Evolutionary conservation across 1,140 invertebrate genomes (phyloP).

Genomic region (Phymastichus coffea): DNA sequence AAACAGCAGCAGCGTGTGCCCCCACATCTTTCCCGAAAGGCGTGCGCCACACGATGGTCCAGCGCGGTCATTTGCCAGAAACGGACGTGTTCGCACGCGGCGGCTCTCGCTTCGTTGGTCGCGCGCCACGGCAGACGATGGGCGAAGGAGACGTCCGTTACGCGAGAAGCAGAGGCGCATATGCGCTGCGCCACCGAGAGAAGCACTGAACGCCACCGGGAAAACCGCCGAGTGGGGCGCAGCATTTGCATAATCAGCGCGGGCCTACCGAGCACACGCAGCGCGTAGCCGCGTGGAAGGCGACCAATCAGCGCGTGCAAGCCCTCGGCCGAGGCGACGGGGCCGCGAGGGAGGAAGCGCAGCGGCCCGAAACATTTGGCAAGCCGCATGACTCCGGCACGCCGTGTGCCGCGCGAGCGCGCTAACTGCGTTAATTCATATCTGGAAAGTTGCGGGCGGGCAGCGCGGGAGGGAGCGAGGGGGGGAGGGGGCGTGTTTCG

Average conservation of each 20-base stretch:
- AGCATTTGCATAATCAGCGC: constrained; percentile 27
- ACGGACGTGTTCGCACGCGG: neutral
- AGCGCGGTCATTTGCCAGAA: too few species aligned
- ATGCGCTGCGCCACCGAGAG: neutral
- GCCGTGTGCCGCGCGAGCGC: constrained; percentile 50
- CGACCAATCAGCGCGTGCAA: constrained; percentile 23
- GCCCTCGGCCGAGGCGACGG: too few species aligned
- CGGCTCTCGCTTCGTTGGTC: too few species aligned
- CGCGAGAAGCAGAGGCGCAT: constrained; percentile 1
- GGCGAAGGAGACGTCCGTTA: too few species aligned
- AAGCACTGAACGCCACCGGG: constrained; percentile 14
- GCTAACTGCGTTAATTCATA: constrained; percentile 58
- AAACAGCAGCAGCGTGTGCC: too few species aligned
- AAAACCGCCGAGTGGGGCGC: too few species aligned
- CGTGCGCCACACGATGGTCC: too few species aligned
- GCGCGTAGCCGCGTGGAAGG: too few species aligned
- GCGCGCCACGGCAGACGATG: too few species aligned
- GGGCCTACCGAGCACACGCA: too few species aligned
- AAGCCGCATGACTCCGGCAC: constrained; percentile 49
- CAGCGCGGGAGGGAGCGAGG: constrained; percentile 28
- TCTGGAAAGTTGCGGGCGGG: constrained; percentile 47
- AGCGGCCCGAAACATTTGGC: constrained; percentile 44
- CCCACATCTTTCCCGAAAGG: too few species aligned
- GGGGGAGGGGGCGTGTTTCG: constrained; percentile 23
- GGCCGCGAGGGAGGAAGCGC: neutral